phyloP scores from a whole-genome alignment of 1,140 invertebrate genomes.

The Anthonomus grandis region DNA sequence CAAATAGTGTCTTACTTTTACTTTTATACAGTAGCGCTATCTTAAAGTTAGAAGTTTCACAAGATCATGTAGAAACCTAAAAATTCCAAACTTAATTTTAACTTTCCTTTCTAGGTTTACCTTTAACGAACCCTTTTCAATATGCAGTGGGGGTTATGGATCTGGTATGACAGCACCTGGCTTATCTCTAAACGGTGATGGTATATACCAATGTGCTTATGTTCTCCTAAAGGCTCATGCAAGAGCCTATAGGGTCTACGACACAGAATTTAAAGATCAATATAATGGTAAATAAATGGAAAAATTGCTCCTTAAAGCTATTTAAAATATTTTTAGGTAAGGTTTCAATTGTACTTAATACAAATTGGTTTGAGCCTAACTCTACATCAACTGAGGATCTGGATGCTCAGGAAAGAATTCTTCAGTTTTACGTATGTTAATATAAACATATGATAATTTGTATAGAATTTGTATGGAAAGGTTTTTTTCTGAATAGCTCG shows the following conservation, averaged over 20 bases:
- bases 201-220: conserved; percentile 39
- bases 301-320: too few relatives aligned
- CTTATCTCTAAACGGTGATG: conserved; percentile 36
- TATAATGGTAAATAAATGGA: conserved; percentile 30
- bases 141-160: conserved; percentile 63
- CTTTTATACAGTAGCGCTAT: too few relatives aligned
- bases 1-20: too few relatives aligned
- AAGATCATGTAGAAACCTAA: too few relatives aligned
- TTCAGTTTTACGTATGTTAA: conserved; percentile 47
- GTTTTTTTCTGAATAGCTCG: too few relatives aligned
- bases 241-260: conserved; percentile 36
- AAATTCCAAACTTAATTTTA: too few relatives aligned
- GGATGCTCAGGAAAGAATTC: conserved; percentile 51
- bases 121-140: conserved; percentile 48
- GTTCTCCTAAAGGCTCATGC: conserved; percentile 38
- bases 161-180: conserved; percentile 56
- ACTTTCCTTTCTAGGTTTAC: conserved; percentile 17
- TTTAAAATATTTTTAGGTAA: conserved; percentile 24
- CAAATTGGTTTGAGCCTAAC: conserved; percentile 21
- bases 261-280: conserved; percentile 30
- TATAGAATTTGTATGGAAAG: too few relatives aligned
- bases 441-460: too few relatives aligned
- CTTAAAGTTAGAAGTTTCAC: too few relatives aligned
- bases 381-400: conserved; percentile 41
- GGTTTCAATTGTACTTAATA: conserved; percentile 27